Evolutionary conservation across 2,113 vertebrate species (phyloP).

Genomic region (Alethe diademata): DNA sequence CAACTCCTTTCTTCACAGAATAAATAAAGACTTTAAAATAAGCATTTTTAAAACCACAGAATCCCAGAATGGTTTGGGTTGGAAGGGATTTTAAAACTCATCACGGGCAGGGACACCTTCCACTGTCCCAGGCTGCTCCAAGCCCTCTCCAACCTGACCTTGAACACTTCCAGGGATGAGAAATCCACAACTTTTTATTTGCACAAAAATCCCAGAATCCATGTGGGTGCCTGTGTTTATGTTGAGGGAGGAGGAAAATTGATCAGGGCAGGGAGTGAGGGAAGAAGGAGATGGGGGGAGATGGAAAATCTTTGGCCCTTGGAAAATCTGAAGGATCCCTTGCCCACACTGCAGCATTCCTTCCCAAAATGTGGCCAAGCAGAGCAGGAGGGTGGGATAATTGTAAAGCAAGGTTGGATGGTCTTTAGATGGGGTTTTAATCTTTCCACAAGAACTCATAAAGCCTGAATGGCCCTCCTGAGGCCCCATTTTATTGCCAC

Average conservation of each 20-base stretch:
- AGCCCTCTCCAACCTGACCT: rapidly evolving
- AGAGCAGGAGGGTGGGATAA: background rate
- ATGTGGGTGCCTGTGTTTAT: rapidly evolving
- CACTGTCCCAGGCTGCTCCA: background rate
- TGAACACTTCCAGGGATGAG: background rate
- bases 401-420: background rate
- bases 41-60: background rate
- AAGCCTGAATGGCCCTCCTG: constrained; percentile 29
- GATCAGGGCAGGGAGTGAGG: background rate
- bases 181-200: background rate
- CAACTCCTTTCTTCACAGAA: background rate
- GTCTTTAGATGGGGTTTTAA: constrained; percentile 31
- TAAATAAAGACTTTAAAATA: background rate
- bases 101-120: background rate
- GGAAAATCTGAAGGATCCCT: background rate
- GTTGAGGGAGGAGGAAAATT: background rate
- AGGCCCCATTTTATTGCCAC: background rate
- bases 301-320: background rate
- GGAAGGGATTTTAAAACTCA: background rate
- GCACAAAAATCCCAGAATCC: background rate
- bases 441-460: constrained; percentile 25
- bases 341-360: background rate
- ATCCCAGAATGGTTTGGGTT: background rate
- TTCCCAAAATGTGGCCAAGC: background rate
- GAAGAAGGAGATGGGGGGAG: background rate